A percentile compares a stretch with the other conserved stretches of the same genome.
Evolutionary conservation across 2,797 vertebrate species (phyloP).

Genomic region (Chiroxiphia lanceolata): DNA sequence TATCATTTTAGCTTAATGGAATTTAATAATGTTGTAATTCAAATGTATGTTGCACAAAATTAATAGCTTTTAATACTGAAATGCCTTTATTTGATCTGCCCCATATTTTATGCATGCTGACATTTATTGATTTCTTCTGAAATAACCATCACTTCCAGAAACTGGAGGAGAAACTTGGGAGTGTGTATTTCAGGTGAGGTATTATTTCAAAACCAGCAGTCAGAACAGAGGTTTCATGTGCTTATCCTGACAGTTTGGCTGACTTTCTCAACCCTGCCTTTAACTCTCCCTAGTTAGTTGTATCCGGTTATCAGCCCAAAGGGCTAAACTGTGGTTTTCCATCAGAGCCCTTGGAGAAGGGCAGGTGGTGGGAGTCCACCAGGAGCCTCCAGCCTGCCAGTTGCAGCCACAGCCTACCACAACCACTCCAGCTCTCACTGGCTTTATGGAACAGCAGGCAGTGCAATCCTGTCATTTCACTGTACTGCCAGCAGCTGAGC

Average conservation of each 20-base stretch:
- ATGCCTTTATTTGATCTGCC: slow-evolving; percentile 66
- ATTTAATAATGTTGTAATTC: slow-evolving; percentile 72
- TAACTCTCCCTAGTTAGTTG: background rate
- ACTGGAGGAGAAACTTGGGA: background rate
- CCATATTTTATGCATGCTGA: slow-evolving; percentile 53
- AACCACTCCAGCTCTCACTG: rapidly evolving
- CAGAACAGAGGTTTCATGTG: background rate
- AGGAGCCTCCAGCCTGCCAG: background rate
- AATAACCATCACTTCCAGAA: slow-evolving; percentile 53
- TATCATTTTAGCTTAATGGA: slow-evolving; percentile 66
- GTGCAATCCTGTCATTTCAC: background rate
- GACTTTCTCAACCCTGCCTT: background rate
- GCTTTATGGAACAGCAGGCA: background rate
- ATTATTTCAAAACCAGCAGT: slow-evolving; percentile 12
- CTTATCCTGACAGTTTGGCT: background rate
- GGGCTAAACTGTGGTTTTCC: background rate
- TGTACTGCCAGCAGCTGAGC: background rate
- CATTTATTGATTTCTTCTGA: slow-evolving; percentile 71
- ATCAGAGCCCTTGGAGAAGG: background rate
- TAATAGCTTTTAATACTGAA: slow-evolving; percentile 68
- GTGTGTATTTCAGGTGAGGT: background rate
- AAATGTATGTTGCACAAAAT: slow-evolving; percentile 63
- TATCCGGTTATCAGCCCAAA: background rate
- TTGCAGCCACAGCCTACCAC: rapidly evolving
- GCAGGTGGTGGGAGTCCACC: rapidly evolving